Percentiles rank a stretch among this genome's conserved stretches.
phyloP scores from a whole-genome alignment of 2,888 invertebrate species.

The Chrysodeixis includens region DNA sequence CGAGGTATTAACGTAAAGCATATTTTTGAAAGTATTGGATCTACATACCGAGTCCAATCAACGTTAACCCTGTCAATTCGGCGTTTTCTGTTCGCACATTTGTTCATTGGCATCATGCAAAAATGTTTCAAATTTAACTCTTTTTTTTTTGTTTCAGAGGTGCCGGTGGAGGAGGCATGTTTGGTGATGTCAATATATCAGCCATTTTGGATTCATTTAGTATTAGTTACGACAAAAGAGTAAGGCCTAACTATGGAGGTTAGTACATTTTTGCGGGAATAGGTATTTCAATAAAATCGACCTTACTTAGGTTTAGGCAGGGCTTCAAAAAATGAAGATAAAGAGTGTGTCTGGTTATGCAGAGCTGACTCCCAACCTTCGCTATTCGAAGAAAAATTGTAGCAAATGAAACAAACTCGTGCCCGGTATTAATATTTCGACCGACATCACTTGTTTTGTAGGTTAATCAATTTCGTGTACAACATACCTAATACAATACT shows the following conservation, averaged over 20 bases:
- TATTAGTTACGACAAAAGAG: slow-evolving; percentile 99
- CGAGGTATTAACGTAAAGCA: not conserved
- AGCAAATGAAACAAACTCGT: no score
- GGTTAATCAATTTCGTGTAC: no score
- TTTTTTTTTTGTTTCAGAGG: slow-evolving; percentile 86
- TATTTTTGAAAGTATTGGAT: not conserved
- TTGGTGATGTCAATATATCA: slow-evolving; percentile 98
- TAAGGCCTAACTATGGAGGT: slow-evolving; percentile 99
- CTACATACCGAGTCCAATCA: slow-evolving; percentile 23
- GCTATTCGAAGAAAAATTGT: no score
- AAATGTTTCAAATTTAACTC: slow-evolving; percentile 29
- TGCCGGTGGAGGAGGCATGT: slow-evolving; percentile 94
- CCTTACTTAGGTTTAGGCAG: not conserved
- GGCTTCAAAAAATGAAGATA: not conserved
- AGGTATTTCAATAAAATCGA: not conserved
- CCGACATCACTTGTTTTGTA: no score
- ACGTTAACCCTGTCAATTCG: slow-evolving; percentile 21
- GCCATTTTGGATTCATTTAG: slow-evolving; percentile 98
- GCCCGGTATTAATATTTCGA: no score
- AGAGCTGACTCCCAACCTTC: no score
- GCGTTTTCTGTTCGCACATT: slow-evolving; percentile 8
- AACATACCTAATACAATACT: no score
- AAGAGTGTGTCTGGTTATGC: not conserved
- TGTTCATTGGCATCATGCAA: slow-evolving; percentile 13
- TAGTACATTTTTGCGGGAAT: slow-evolving; percentile 63